Evolutionary conservation across 2,888 invertebrate genomes (phyloP).

Genomic region (Leistus spinibarbis): DNA sequence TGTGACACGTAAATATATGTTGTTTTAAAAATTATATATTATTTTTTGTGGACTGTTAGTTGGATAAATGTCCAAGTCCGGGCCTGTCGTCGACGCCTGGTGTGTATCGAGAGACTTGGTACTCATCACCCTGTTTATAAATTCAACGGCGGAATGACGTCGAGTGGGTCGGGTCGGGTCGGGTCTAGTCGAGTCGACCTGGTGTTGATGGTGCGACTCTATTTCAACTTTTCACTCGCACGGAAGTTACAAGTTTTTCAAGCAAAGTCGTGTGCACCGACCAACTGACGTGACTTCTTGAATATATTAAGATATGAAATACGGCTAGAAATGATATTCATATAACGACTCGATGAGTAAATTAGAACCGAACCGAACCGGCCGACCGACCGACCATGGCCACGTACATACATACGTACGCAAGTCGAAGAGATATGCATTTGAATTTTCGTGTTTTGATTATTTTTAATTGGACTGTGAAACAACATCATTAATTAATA

Average conservation of each 20-base stretch:
- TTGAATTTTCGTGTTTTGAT: not conserved
- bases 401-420: too few relatives aligned
- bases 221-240: slow-evolving; percentile 25
- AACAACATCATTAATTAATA: not conserved
- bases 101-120: not conserved
- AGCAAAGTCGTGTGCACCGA: slow-evolving; percentile 12
- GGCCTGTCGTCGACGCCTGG: not conserved
- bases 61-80: not conserved
- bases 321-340: not conserved
- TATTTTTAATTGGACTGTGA: not conserved
- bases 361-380: not conserved
- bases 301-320: slow-evolving; percentile 22
- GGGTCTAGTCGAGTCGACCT: slow-evolving; percentile 12
- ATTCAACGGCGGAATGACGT: too few relatives aligned
- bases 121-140: slow-evolving; percentile 23
- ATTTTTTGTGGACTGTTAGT: too few relatives aligned
- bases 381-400: too few relatives aligned
- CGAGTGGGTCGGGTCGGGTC: too few relatives aligned
- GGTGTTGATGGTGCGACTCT: slow-evolving; percentile 36
- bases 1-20: too few relatives aligned
- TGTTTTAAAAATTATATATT: too few relatives aligned
- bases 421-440: not conserved
- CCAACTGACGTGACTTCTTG: not conserved
- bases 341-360: not conserved
- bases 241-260: slow-evolving; percentile 4